phyloP scores from a whole-genome alignment of 1,140 invertebrate genomes.

The Brachionus angularis region DNA sequence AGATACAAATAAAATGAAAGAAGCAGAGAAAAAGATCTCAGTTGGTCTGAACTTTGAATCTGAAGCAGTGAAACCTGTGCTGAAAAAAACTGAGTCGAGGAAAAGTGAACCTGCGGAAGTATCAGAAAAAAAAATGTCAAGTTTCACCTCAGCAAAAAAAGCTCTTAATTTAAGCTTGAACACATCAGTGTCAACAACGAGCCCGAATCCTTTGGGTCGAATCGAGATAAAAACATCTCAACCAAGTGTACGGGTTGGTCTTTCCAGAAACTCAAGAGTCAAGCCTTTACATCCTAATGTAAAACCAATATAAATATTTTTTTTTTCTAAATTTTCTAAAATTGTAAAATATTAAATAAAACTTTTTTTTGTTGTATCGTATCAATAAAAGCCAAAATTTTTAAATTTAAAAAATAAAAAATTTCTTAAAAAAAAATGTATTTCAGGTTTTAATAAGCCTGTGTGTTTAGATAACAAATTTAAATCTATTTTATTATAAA shows the following conservation, averaged over 20 bases:
- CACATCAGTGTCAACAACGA: neutral
- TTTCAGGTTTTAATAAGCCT: too few relatives aligned
- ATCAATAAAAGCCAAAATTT: slow-evolving; percentile 3
- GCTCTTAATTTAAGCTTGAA: neutral
- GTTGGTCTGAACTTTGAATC: too few relatives aligned
- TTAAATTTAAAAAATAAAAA: slow-evolving; percentile 4
- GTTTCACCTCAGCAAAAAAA: neutral
- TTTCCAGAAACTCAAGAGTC: slow-evolving; percentile 19
- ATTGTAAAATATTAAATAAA: too few relatives aligned
- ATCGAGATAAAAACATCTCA: slow-evolving; percentile 20
- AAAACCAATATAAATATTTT: slow-evolving; percentile 18
- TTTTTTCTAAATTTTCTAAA: neutral
- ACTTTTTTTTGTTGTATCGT: slow-evolving; percentile 15
- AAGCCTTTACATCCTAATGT: slow-evolving; percentile 22
- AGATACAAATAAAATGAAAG: neutral
- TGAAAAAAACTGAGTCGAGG: too few relatives aligned
- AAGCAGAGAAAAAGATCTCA: too few relatives aligned
- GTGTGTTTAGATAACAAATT: too few relatives aligned
- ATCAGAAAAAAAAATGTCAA: slow-evolving; percentile 15
- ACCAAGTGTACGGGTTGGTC: neutral
- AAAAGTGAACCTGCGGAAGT: too few relatives aligned
- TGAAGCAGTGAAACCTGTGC: too few relatives aligned
- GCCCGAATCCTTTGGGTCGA: slow-evolving; percentile 12
- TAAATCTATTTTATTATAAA: too few relatives aligned
- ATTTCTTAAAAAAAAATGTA: slow-evolving; percentile 17